Conservation (phyloP, 2,113 vertebrate genomes). For the Strix aluco region DNA sequence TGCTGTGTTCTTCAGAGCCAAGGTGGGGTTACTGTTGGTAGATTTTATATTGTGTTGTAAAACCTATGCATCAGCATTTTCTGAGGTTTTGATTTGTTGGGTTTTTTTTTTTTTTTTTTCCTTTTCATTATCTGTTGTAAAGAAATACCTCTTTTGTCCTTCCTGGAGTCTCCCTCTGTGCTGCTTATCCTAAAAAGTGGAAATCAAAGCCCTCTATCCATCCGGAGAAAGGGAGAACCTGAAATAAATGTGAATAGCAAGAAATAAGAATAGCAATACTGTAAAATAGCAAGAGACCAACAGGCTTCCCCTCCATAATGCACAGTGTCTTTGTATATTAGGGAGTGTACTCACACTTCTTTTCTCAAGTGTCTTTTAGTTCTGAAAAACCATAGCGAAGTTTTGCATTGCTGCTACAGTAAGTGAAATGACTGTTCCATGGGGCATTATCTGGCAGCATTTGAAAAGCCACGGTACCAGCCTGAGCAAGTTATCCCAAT, state of each 20-base stretch:
- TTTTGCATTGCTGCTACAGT: not conserved
- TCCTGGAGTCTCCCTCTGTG: not conserved
- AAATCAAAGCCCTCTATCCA: not conserved
- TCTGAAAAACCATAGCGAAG: not conserved
- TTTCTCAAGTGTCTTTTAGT: not conserved
- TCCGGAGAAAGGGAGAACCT: not conserved
- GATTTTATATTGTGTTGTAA: not conserved
- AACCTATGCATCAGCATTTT: not conserved
- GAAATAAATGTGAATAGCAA: not conserved
- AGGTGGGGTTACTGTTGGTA: not conserved
- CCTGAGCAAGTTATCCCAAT: not conserved
- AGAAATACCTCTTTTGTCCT: not conserved
- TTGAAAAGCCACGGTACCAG: not conserved
- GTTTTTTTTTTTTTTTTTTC: not conserved
- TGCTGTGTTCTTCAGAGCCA: not conserved
- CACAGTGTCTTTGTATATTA: not conserved
- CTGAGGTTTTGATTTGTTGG: not conserved
- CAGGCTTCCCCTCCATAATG: not conserved
- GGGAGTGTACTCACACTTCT: not conserved
- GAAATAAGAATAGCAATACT: not conserved
- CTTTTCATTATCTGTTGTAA: not conserved
- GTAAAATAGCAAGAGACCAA: not conserved
- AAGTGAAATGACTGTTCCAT: not conserved
- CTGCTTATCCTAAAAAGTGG: not conserved
- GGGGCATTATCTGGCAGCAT: not conserved